A percentile compares a stretch with the other conserved stretches of the same genome.
Evolutionary conservation across 2,797 vertebrate species (phyloP).

Genomic region (Neosilurus hyrtlii): DNA sequence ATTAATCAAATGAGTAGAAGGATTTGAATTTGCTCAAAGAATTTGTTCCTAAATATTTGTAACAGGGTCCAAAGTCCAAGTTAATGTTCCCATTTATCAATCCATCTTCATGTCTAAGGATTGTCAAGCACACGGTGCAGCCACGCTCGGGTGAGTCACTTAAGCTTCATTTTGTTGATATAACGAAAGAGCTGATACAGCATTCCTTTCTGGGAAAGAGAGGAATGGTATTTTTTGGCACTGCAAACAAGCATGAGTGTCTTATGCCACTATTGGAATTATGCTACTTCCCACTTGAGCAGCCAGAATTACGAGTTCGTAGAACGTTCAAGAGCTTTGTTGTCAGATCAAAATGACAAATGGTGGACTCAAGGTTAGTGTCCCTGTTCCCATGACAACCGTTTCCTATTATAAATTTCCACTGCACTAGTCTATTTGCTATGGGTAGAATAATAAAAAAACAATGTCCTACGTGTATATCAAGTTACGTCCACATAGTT

Average conservation of each 20-base stretch:
- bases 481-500: no score
- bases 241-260: not conserved
- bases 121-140: constrained; percentile 21
- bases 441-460: no score
- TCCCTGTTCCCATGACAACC: no score
- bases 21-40: not conserved
- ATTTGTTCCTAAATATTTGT: not conserved
- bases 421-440: no score
- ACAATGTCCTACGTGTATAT: no score
- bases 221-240: not conserved
- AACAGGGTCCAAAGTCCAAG: not conserved
- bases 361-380: no score
- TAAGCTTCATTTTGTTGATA: constrained; percentile 26
- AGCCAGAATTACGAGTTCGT: no score
- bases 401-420: no score
- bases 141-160: constrained; percentile 26
- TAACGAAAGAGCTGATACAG: constrained; percentile 25
- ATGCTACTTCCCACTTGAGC: no score
- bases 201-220: not conserved
- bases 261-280: not conserved
- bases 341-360: no score
- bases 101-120: constrained; percentile 1
- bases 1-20: not conserved
- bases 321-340: no score
- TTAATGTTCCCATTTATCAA: constrained; percentile 26